Base-by-base conservation (phyloP, 2,113 vertebrate genomes). In the Cyanoramphus novaezelandiae region DNA sequence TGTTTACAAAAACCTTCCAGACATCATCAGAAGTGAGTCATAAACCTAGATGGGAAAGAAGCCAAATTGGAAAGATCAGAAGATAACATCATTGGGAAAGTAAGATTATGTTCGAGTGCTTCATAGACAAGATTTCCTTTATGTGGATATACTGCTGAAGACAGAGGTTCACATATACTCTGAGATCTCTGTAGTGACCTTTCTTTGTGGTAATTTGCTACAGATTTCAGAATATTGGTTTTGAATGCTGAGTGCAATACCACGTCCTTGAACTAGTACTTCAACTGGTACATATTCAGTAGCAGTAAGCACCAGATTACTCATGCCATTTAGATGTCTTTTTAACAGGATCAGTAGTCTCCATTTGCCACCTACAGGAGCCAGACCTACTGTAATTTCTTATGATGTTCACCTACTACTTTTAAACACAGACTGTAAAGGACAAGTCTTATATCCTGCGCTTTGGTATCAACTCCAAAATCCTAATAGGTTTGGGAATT, bases 1-100 rank as follows among this genome's bases (percentile, higher is more conserved):
- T 29, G 33, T 60, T 90, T 71, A 84, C 35, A 88, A 84, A 67
- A 90, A 16, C 19, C 35, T 88, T 82, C 18, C 31, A 88, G 76
- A 88, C 28, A 68, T 50, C 55, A 92, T 84, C 64, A 95, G 55
- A 88, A 86, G 10, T 28, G 43, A 75, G 11, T 25, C 71, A 75
- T 52, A 71, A 92, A 74, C 12, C 7, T 31, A 68, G 50, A 80
- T 57, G 47, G 86, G 82, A 85, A 46, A 88, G 47, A 79, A 71
- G 88, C 76, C 86, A 95, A 57, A 10, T 8, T 81, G 65, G 46
- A 90, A 93, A 93, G 64, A 90, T 88, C 43, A 86, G 60, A 78
- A 82, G 90, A 81, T 1, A 75, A 7, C 44, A 85, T 29, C 33
- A 33, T 29, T 77, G 24, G 59, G 80, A 59, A 74, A 83, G 17